phyloP scores from a whole-genome alignment of 2,797 vertebrate species.

The Helarctos malayanus region DNA sequence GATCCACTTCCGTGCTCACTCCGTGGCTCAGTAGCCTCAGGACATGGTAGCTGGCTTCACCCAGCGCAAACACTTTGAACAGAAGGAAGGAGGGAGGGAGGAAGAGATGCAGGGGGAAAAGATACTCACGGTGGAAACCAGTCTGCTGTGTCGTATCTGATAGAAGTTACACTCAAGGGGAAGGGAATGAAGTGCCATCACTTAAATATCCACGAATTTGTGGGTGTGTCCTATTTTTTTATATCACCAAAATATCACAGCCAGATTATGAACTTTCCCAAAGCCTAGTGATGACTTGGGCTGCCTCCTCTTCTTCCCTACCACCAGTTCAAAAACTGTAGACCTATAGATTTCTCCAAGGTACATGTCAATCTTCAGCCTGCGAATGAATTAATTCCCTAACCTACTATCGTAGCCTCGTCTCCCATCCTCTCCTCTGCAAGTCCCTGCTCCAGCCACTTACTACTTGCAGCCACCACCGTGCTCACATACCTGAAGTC shows the following conservation, averaged over 20 bases:
- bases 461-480: neutral
- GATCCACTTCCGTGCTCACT: neutral
- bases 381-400: neutral
- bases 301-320: neutral
- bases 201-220: neutral
- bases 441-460: neutral
- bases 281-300: neutral
- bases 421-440: neutral
- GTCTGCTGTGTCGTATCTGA: neutral
- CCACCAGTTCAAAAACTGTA: neutral
- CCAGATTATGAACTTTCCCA: constrained; percentile 1
- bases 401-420: neutral
- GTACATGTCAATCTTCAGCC: neutral
- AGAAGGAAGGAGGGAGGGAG: neutral
- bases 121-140: neutral
- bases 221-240: neutral
- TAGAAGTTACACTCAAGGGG: neutral
- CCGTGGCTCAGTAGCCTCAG: neutral
- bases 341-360: neutral
- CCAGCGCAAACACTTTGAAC: neutral
- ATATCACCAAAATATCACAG: neutral
- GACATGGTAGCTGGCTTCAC: neutral
- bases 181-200: neutral
- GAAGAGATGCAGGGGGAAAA: neutral
- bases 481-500: neutral